Percentiles rank a stretch among this genome's conserved stretches.
These are phyloP conservation scores for Stegostoma tigrinum DNA, from an alignment of 2,113 vertebrate genomes.

Conservation along the genomic window DNA sequence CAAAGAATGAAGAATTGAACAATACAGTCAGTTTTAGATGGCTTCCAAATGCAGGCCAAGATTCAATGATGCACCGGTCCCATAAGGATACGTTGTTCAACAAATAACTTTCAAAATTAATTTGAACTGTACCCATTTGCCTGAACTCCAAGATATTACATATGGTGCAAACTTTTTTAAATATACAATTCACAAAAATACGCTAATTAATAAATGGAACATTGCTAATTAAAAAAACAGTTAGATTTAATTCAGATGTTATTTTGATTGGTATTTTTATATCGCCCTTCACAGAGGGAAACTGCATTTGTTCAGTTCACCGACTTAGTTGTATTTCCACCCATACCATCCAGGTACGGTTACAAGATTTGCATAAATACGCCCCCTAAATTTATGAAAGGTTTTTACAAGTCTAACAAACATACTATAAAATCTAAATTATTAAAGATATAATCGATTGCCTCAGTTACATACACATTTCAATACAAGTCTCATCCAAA, in stretches of 20 bases:
- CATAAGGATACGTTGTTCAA: not conserved
- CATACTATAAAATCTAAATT: not conserved
- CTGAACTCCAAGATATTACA: not conserved
- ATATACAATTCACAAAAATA: not conserved
- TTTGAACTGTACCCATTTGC: not conserved
- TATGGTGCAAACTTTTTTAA: not conserved
- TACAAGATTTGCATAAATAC: not conserved
- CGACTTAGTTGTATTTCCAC: not conserved
- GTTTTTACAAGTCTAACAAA: not conserved
- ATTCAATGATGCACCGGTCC: not conserved
- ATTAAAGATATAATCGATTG: not conserved
- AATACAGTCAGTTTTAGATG: not conserved
- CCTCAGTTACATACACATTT: constrained; percentile 23
- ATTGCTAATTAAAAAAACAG: not conserved
- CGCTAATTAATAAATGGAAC: not conserved
- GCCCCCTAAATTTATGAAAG: not conserved
- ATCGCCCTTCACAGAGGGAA: not conserved
- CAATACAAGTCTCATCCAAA: constrained; percentile 10
- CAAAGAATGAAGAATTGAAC: not conserved
- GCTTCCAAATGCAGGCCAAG: not conserved
- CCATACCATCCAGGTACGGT: not conserved
- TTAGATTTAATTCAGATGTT: not conserved
- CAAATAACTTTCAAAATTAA: not conserved
- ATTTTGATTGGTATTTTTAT: not conserved
- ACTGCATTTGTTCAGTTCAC: not conserved